Base-by-base conservation (phyloP, 2,113 vertebrate genomes). In the Neolamprologus fasciatus region DNA sequence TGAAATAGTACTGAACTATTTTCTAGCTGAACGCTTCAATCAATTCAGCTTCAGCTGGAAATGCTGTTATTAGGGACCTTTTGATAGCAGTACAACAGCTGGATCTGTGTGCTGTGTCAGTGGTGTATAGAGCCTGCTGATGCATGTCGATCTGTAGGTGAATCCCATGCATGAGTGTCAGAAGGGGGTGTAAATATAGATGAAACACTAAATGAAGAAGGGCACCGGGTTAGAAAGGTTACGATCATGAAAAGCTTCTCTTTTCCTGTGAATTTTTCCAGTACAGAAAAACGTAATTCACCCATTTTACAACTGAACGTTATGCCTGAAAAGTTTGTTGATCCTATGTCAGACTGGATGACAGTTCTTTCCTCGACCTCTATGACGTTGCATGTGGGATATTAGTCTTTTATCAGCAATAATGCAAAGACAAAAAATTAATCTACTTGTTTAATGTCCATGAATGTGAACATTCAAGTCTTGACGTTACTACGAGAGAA, bases 51-150 rank as follows among this genome's bases (percentile, higher is more conserved):
- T 58, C 76, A 87, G 86, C 61, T 68, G 71, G 86, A 93, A 80
- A 37, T 9, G 8, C 86, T 79, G 26, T 68, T 71, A 57, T 17
- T 58, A 54, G 82, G 58, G 73, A 19, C 50, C 45, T 82, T 54
- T 40, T 85, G 81, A 88, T 85, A 76, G 84, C 66, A 78, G 80
- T 33, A 37, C 84, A 85, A 84, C 90, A 93, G 84, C 73, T 87
- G 86, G 58, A 87, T 83, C 3, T 26, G 21, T 51, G 13, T 33
- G 71, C 58, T 50, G 68, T 81, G 68, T 61, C 51, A 42, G 68
- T 9, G 45, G 54, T 42, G 45, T 16, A 63, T 33, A 66, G 79
- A 73, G 33, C 8, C 51, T 58, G 35, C 16, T 35, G 55, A 71
- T 14, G 16, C 66, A 66, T 68, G 71, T 82, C 6, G 2, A 54